Evolutionary conservation across 2,888 invertebrate genomes (phyloP).

Genomic region (Hydropsyche betteni): DNA sequence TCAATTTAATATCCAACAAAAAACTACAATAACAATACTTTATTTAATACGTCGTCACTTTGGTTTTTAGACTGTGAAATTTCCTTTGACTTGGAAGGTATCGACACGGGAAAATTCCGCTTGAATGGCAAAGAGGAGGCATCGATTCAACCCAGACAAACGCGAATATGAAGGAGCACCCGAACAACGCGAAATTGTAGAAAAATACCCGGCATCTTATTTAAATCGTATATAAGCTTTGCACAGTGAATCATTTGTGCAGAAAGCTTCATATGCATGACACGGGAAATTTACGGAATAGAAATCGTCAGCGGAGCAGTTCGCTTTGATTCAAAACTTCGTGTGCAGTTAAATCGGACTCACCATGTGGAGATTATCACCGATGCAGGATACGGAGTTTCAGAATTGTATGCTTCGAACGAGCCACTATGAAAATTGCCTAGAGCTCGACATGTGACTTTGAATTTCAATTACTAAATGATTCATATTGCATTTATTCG

Average conservation of each 20-base stretch:
- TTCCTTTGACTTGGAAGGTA: conserved; percentile 6
- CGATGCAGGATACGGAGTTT: not conserved
- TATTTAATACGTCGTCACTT: conserved; percentile 1
- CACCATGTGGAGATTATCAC: not conserved
- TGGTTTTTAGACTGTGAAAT: not conserved
- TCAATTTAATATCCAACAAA: not conserved
- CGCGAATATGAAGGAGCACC: not conserved
- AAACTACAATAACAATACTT: not conserved
- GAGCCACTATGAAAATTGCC: too few species aligned
- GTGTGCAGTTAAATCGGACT: conserved; percentile 30
- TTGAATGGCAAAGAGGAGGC: not conserved
- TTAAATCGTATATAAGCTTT: not conserved
- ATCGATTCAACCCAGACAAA: not conserved
- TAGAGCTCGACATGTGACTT: too few species aligned
- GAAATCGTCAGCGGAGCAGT: conserved; percentile 20
- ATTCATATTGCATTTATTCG: too few species aligned
- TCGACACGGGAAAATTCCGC: conserved; percentile 6
- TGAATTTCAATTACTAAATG: too few species aligned
- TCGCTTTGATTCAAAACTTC: conserved; percentile 35
- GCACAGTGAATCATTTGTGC: too few species aligned
- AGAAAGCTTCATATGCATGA: not conserved
- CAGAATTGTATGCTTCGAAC: not conserved
- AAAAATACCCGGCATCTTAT: not conserved
- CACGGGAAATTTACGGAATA: not conserved
- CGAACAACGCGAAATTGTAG: not conserved